Evolutionary conservation across 2,888 invertebrate species (phyloP).

Genomic region (Cepaea hortensis): DNA sequence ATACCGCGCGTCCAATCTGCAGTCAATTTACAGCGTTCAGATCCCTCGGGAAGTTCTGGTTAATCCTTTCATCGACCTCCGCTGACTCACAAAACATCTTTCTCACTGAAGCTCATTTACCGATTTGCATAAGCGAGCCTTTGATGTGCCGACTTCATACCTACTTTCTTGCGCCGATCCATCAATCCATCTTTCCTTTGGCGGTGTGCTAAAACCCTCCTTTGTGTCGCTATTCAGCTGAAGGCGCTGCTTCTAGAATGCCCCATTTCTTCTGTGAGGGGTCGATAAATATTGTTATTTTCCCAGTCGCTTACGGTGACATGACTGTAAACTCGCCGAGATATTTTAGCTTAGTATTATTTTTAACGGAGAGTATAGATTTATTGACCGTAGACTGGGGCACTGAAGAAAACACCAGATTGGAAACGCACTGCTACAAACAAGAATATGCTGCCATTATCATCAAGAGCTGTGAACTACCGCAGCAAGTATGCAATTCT

Average conservation of each 20-base stretch:
- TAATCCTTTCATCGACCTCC: not conserved
- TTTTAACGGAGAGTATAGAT: conserved; percentile 34
- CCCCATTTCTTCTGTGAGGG: not conserved
- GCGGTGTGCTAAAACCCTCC: conserved; percentile 13
- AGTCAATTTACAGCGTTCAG: not conserved
- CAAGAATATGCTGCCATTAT: too few species aligned
- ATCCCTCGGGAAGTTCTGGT: not conserved
- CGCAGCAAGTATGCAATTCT: too few species aligned
- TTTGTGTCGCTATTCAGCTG: conserved; percentile 22
- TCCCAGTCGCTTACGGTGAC: conserved; percentile 18
- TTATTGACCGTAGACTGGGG: conserved; percentile 19
- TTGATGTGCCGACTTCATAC: conserved; percentile 6
- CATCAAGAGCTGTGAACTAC: too few species aligned
- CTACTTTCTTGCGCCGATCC: not conserved
- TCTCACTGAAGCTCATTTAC: not conserved
- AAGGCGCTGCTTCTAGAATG: conserved; percentile 10
- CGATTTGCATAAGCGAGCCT: conserved; percentile 35
- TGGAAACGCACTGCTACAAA: too few species aligned
- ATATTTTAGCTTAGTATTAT: conserved; percentile 31
- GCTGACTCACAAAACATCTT: conserved; percentile 8
- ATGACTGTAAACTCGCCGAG: not conserved
- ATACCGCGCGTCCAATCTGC: not conserved
- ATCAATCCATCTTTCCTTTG: conserved; percentile 25
- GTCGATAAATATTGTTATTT: conserved; percentile 39
- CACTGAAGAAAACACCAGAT: too few species aligned